Evolutionary conservation across 2,113 vertebrate genomes (phyloP), one percentile per base, ranked within the genome.

Genomic region (Vidua chalybeata): DNA sequence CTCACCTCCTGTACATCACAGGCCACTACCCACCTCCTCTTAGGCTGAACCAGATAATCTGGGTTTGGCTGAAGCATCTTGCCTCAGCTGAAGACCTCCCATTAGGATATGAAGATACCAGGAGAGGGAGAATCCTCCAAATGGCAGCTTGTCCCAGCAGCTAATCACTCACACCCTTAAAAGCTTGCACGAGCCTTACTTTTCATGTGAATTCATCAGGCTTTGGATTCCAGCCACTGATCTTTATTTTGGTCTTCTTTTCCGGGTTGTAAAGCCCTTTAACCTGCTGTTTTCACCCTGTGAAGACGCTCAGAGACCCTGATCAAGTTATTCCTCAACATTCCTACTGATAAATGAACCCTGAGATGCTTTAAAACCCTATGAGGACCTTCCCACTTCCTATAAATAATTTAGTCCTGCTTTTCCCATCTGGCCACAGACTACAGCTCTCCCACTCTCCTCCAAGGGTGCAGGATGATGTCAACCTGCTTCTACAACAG

Each of bases 211-310:
- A 41, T 76, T 75, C 20, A 31, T 37, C 13, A 7, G 19, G 3
- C 28, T 72, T 84, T 67, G 49, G 17, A 24, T 79, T 71, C 52
- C 48, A 75, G 17, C 2, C 19, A 54, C 61, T 22, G 28, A 35
- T 37, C 27, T 56, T 79, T 84, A 21, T 13, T 77, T 35, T 68
- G 2, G 13, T 61, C 61, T 68, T 11, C 12, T 92, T 30, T 58
- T 56, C 23, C 35, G 54, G 30, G 12, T 20, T 72, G n/a, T 68
- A 82, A 15, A 87, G 7, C 33, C 54, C 45, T 58, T 49, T 61
- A 28, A 72, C 30, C 12, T 55, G 43, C 11, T 31, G 6, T 11
- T 93, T 73, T 27, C 61, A 63, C 12, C 19, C 8, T 0, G 0
- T 22, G 45, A 84, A 68, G 77, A 55, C 24, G 33, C 49, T 72